Percentiles rank a stretch among this genome's conserved stretches.
These are phyloP conservation scores for Oncopeltus fasciatus DNA, from an alignment of 1,140 invertebrate genomes.

Conservation along the genomic window DNA sequence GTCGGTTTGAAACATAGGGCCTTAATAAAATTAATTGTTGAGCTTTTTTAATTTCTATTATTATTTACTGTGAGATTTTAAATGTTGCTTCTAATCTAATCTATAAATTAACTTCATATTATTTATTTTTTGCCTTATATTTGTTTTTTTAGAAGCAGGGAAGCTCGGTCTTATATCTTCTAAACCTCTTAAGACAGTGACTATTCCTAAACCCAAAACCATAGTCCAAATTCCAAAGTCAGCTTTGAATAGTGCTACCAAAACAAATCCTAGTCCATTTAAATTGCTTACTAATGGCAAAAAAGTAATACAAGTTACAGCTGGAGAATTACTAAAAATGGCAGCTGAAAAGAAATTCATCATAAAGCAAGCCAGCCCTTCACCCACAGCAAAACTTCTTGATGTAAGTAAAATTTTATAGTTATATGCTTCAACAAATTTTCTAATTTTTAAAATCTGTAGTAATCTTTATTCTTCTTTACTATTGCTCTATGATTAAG, in stretches of 20 bases:
- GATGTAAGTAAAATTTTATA: conserved; percentile 1
- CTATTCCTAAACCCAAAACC: not conserved
- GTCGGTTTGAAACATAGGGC: no score
- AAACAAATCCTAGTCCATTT: not conserved
- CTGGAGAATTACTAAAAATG: conserved; percentile 31
- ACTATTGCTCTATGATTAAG: no score
- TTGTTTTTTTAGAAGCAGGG: conserved; percentile 43
- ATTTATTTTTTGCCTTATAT: conserved; percentile 6
- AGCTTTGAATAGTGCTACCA: not conserved
- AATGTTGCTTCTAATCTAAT: no score
- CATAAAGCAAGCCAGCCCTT: conserved; percentile 16
- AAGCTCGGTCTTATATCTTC: conserved; percentile 44
- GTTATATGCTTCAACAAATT: no score
- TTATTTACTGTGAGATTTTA: no score
- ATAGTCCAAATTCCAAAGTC: not conserved
- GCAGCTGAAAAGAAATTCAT: conserved; percentile 28
- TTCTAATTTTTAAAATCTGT: no score
- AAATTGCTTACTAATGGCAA: conserved; percentile 11
- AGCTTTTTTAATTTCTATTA: no score
- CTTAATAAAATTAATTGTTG: no score
- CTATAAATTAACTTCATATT: no score
- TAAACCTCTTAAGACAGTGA: conserved; percentile 1
- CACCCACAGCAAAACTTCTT: conserved; percentile 10
- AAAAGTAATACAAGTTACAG: conserved; percentile 32
- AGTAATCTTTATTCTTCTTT: no score